phyloP scores from a whole-genome alignment of 2,797 vertebrate species.

The Forpus xanthops region DNA sequence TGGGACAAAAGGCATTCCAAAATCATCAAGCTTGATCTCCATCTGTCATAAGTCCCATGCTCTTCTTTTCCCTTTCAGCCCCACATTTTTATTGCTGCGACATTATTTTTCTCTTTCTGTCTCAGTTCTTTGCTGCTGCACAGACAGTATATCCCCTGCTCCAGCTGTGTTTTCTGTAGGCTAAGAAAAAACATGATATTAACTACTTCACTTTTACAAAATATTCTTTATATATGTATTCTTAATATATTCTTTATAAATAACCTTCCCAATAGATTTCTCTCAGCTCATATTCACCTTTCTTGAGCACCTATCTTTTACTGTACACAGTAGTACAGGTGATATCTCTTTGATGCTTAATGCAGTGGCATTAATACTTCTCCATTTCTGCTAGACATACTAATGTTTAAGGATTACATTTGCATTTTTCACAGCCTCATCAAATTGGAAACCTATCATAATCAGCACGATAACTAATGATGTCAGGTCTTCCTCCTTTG shows the following conservation, averaged over 20 bases:
- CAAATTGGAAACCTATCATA: not conserved
- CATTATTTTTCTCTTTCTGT: not conserved
- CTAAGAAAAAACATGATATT: not conserved
- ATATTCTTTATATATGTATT: not conserved
- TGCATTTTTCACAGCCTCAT: not conserved
- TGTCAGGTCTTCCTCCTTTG: not conserved
- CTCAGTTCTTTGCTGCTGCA: not conserved
- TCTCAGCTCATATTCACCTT: not conserved
- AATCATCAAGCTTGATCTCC: not conserved
- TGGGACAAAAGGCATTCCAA: not conserved
- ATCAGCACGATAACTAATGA: not conserved
- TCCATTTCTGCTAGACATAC: constrained; percentile 27
- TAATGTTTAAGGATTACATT: not conserved
- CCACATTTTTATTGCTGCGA: not conserved
- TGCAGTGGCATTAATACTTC: not conserved
- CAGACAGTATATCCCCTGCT: not conserved
- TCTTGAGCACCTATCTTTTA: not conserved
- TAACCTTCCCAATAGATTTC: not conserved
- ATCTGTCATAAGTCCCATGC: not conserved
- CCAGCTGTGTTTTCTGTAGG: not conserved
- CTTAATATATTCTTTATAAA: not conserved
- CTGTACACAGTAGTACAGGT: not conserved
- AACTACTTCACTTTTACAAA: not conserved
- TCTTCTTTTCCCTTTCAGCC: not conserved
- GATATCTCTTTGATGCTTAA: not conserved